These are phyloP conservation scores for Hipposideros larvatus DNA, from an alignment of 2,797 vertebrate genomes.

Conservation along the genomic window DNA sequence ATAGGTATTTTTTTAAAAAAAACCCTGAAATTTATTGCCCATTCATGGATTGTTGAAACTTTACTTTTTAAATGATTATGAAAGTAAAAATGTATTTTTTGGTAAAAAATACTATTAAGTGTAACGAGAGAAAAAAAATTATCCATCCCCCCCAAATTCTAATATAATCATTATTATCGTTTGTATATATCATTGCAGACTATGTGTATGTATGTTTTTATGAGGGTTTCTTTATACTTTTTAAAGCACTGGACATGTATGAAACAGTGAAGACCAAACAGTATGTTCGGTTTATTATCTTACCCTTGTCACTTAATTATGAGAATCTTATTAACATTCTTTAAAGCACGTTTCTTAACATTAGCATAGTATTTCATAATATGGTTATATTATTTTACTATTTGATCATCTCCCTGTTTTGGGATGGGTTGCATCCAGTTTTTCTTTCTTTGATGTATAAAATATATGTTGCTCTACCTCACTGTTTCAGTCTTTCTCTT, in stretches of 20 bases:
- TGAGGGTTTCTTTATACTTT: background rate
- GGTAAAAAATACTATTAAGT: background rate
- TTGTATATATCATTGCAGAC: background rate
- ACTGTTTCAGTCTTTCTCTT: conserved; percentile 23
- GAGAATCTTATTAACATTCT: conserved; percentile 21
- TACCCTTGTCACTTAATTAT: background rate
- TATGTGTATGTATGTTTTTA: background rate
- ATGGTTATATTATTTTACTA: background rate
- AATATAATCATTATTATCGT: background rate
- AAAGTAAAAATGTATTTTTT: conserved; percentile 50
- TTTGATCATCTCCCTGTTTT: background rate
- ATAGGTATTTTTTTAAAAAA: conserved; percentile 11
- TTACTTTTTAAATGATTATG: conserved; percentile 11
- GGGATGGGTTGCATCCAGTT: background rate
- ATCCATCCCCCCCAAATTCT: background rate
- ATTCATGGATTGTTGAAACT: conserved; percentile 26
- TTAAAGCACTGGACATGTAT: background rate
- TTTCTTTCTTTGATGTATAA: conserved; percentile 16
- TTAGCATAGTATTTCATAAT: conserved; percentile 29
- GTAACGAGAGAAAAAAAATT: conserved; percentile 37
- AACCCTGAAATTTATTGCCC: background rate
- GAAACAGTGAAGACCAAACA: background rate
- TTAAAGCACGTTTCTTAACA: background rate
- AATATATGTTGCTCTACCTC: background rate
- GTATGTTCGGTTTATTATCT: background rate